Evolutionary conservation across 1,140 invertebrate genomes (phyloP), one percentile per base, ranked within the genome.

Genomic region (Brachionus sp.): DNA sequence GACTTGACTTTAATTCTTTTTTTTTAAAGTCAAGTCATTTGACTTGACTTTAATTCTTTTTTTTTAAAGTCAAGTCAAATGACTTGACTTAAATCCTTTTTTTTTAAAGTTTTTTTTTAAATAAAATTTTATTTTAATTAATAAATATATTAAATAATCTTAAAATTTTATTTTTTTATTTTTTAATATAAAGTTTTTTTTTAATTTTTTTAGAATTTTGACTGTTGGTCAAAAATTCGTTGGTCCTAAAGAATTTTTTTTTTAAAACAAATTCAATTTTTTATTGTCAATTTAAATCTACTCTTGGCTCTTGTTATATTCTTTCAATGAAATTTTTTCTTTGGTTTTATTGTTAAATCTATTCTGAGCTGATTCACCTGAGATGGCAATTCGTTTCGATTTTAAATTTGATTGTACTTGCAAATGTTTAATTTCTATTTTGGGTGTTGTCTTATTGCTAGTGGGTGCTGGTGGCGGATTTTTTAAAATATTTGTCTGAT

Each of bases 181-280:
- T n/a, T n/a, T n/a, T n/a, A n/a, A n/a, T n/a, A n/a, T n/a, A n/a
- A n/a, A n/a, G n/a, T n/a, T n/a, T n/a, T n/a, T n/a, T n/a, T n/a
- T n/a, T n/a, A n/a, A n/a, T n/a, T n/a, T n/a, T n/a, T n/a, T n/a
- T n/a, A n/a, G n/a, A n/a, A n/a, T n/a, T n/a, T n/a, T n/a, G n/a
- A 50, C 97, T 96, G 83, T 93, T 91, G 89, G 96, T 96, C 86
- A 99, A 98, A 85, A 99, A 90, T 85, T 98, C 95, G 85, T 94
- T 93, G 29, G 95, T 96, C 90, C 96, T 98, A 91, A 53, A 37
- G 35, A 75, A 80, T 50, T 35, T 19, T 35, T 4, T 50, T 39
- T 39, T 19, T n/a, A n/a, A 70, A 39, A 2, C n/a, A n/a, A n/a
- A n/a, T 1, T n/a, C 5, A 4, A 19, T 73, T 42, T 73, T 42